A percentile compares a stretch with the other conserved stretches of the same genome.
Evolutionary conservation across 2,888 invertebrate species (phyloP).

Genomic region (Amorpha juglandis): DNA sequence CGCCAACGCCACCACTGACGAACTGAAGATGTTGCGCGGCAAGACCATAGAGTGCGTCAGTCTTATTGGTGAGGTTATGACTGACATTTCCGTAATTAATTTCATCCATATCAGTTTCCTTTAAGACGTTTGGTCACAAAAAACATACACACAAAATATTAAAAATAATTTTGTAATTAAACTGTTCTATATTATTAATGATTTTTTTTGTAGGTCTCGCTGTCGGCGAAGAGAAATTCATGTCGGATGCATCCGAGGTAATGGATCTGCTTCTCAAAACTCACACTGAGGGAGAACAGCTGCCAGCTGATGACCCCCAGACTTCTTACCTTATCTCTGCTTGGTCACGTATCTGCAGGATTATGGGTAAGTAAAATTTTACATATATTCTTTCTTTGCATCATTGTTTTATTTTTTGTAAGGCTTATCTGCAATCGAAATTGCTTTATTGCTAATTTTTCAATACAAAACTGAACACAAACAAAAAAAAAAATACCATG

Average conservation of each 20-base stretch:
- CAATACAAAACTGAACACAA: too few species aligned
- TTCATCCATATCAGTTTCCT: too few species aligned
- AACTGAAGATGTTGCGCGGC: conserved; percentile 95
- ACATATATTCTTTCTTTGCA: not conserved
- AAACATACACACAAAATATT: too few species aligned
- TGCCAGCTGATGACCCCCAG: conserved; percentile 98
- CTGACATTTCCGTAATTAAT: too few species aligned
- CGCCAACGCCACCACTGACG: conserved; percentile 94
- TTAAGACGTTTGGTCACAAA: too few species aligned
- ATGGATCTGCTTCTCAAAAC: conserved; percentile 97
- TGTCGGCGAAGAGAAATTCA: conserved; percentile 93
- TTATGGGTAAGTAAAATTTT: conserved; percentile 82
- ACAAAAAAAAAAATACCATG: too few species aligned
- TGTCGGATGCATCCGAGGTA: conserved; percentile 95
- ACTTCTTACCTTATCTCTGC: conserved; percentile 99
- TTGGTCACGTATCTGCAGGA: conserved; percentile 99
- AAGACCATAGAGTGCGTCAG: conserved; percentile 99
- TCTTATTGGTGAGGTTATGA: conserved; percentile 89
- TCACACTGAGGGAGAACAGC: conserved; percentile 91
- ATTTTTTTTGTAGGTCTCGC: conserved; percentile 80
- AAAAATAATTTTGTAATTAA: too few species aligned
- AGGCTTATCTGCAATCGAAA: too few species aligned
- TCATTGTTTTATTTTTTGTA: too few species aligned
- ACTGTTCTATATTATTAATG: not conserved
- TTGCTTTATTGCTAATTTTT: too few species aligned